phyloP scores from a whole-genome alignment of 2,888 invertebrate genomes.

The Cybosia mesomella region DNA sequence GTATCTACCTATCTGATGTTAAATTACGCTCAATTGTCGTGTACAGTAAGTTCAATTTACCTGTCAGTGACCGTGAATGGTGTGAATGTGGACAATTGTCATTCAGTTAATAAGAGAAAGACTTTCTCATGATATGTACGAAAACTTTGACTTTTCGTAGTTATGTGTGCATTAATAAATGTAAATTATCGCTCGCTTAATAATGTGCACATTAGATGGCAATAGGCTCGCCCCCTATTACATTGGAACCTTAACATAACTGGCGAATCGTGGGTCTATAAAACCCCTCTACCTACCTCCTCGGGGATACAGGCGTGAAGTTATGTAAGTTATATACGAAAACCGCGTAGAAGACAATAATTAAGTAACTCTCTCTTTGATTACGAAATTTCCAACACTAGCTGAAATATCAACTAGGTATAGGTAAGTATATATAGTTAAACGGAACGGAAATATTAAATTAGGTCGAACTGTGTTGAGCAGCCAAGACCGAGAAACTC shows the following conservation, averaged over 20 bases:
- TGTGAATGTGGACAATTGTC: constrained; percentile 23
- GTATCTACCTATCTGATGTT: constrained; percentile 25
- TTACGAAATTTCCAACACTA: not conserved
- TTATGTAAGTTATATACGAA: constrained; percentile 3
- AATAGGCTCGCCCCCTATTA: too few relatives aligned
- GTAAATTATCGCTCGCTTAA: too few relatives aligned
- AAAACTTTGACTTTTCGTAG: too few relatives aligned
- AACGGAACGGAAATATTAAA: constrained; percentile 31
- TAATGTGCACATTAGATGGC: too few relatives aligned
- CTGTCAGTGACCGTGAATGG: constrained; percentile 22
- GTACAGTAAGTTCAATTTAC: constrained; percentile 21
- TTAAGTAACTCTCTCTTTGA: not conserved
- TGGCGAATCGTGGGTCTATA: too few relatives aligned
- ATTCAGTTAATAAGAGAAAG: constrained; percentile 16
- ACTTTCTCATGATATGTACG: constrained; percentile 16
- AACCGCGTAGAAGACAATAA: constrained; percentile 4
- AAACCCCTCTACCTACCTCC: too few relatives aligned
- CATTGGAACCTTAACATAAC: too few relatives aligned
- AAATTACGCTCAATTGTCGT: constrained; percentile 30
- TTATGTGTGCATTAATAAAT: too few relatives aligned
- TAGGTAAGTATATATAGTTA: constrained; percentile 15
- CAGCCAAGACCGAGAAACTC: constrained; percentile 24
- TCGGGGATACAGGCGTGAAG: too few relatives aligned
- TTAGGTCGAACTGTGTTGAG: constrained; percentile 36
- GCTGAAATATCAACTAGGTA: not conserved